Evolutionary conservation across 2,797 vertebrate genomes (phyloP).

Genomic region (Harpagifer antarcticus): DNA sequence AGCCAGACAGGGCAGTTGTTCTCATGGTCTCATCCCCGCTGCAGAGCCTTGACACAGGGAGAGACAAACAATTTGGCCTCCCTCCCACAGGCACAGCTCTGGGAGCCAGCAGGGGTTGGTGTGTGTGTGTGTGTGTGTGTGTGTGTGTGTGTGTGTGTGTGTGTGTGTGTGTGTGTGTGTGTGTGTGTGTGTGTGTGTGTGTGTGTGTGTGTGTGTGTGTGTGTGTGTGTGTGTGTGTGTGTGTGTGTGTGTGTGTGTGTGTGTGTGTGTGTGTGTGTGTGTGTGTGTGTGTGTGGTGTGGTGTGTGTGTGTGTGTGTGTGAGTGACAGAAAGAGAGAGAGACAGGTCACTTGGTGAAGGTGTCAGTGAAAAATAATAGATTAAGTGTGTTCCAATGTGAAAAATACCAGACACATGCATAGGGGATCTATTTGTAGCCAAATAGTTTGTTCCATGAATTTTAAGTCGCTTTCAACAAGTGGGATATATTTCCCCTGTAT

Average conservation of each 20-base stretch:
- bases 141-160: too few species aligned
- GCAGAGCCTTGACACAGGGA: constrained; percentile 69
- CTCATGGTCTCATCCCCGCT: constrained; percentile 70
- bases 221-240: too few species aligned
- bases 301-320: constrained; percentile 24
- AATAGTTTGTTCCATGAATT: constrained; percentile 68
- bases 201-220: too few species aligned
- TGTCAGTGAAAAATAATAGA: constrained; percentile 55
- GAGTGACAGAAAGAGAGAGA: constrained; percentile 3
- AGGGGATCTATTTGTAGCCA: constrained; percentile 42
- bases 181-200: too few species aligned
- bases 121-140: too few species aligned
- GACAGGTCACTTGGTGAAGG: constrained; percentile 20
- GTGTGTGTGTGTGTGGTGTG: too few species aligned
- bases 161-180: too few species aligned
- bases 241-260: too few species aligned
- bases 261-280: too few species aligned
- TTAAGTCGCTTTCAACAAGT: constrained; percentile 66
- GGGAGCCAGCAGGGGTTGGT: constrained; percentile 68
- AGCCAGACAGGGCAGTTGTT: constrained; percentile 67
- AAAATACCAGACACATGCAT: constrained; percentile 37
- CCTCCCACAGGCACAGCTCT: constrained; percentile 81
- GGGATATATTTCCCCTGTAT: constrained; percentile 49
- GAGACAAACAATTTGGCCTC: constrained; percentile 84
- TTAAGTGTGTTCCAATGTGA: constrained; percentile 35